Evolutionary conservation across 2,888 invertebrate species (phyloP).

Genomic region (Troides aeacus): DNA sequence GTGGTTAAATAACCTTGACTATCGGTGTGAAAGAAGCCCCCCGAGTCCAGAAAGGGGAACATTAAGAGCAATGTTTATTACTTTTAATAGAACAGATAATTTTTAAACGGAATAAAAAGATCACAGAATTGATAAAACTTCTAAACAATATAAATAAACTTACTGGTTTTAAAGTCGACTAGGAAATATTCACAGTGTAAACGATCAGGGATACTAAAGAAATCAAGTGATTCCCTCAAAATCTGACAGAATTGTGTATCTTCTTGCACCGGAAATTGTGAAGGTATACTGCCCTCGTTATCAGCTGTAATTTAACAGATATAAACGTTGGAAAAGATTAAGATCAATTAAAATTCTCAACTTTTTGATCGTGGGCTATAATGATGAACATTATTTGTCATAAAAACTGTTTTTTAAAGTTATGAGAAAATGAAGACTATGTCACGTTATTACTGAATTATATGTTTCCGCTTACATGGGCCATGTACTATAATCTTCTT

Average conservation of each 20-base stretch:
- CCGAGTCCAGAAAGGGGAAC: too few species aligned
- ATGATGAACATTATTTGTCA: too few species aligned
- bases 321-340: not conserved
- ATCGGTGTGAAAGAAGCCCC: too few species aligned
- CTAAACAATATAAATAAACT: slow-evolving; percentile 50
- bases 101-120: too few species aligned
- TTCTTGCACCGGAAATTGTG: slow-evolving; percentile 98
- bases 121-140: not conserved
- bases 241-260: slow-evolving; percentile 98
- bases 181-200: slow-evolving; percentile 94
- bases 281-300: slow-evolving; percentile 96
- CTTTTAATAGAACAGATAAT: too few species aligned
- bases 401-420: not conserved
- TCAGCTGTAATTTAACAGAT: slow-evolving; percentile 75
- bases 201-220: slow-evolving; percentile 96
- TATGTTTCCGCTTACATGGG: slow-evolving; percentile 61
- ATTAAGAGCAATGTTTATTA: too few species aligned
- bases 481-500: slow-evolving; percentile 99
- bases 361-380: too few species aligned
- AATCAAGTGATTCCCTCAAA: slow-evolving; percentile 96
- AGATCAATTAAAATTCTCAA: too few species aligned
- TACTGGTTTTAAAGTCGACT: slow-evolving; percentile 99
- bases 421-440: not conserved
- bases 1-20: too few species aligned
- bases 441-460: not conserved